A percentile compares a stretch with the other conserved stretches of the same genome.
Evolutionary conservation across 2,113 vertebrate genomes (phyloP).

Genomic region (Xiphophorus couchianus): DNA sequence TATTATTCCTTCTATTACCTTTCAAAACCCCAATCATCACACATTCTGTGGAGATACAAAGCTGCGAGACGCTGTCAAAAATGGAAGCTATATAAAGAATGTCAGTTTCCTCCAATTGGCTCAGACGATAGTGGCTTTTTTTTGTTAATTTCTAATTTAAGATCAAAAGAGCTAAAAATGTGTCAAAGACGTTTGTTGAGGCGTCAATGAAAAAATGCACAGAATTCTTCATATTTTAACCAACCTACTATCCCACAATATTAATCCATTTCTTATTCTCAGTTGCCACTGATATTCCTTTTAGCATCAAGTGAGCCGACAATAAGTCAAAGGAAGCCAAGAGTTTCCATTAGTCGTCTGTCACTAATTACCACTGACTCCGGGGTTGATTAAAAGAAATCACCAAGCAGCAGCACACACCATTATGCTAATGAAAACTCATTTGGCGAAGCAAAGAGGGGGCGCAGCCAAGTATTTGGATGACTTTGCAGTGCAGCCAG

Average conservation of each 20-base stretch:
- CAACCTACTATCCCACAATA: slow-evolving; percentile 25
- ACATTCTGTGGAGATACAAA: slow-evolving; percentile 71
- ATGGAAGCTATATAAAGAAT: slow-evolving; percentile 58
- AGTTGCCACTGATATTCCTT: slow-evolving; percentile 41
- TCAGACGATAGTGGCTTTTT: slow-evolving; percentile 35
- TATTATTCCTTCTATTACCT: slow-evolving; percentile 73
- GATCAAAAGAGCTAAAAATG: slow-evolving; percentile 41
- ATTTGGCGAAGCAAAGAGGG: slow-evolving; percentile 67
- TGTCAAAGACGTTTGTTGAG: slow-evolving; percentile 22
- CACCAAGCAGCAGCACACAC: slow-evolving; percentile 66
- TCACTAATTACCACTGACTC: slow-evolving; percentile 75
- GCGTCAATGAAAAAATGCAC: slow-evolving; percentile 9
- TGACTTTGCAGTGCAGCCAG: slow-evolving; percentile 28
- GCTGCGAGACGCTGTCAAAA: slow-evolving; percentile 43
- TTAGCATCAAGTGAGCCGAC: slow-evolving; percentile 40
- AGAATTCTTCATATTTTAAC: slow-evolving; percentile 21
- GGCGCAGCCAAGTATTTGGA: slow-evolving; percentile 59
- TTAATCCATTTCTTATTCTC: slow-evolving; percentile 21
- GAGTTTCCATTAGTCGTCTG: slow-evolving; percentile 70
- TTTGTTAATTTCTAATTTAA: slow-evolving; percentile 59
- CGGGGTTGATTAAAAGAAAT: slow-evolving; percentile 78
- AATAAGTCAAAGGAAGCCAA: slow-evolving; percentile 49
- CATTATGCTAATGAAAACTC: slow-evolving; percentile 79
- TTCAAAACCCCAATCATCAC: slow-evolving; percentile 68
- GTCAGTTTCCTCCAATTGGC: slow-evolving; percentile 65